phyloP scores from a whole-genome alignment of 2,113 vertebrate genomes.

The Mustela lutreola region DNA sequence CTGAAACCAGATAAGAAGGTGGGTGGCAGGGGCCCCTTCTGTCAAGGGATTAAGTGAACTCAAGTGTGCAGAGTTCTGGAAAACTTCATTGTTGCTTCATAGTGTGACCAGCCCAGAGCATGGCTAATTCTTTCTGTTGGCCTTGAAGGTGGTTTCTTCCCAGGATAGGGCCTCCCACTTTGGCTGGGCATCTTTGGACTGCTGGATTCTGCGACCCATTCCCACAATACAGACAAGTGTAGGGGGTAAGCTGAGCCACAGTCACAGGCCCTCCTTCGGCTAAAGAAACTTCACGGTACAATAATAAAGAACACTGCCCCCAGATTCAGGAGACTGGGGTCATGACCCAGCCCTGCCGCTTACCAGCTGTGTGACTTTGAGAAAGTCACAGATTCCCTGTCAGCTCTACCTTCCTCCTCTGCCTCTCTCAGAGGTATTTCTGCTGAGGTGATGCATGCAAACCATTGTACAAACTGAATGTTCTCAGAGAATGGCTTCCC shows the following conservation, averaged over 20 bases:
- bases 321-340: not conserved
- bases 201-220: not conserved
- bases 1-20: constrained; percentile 79
- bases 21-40: constrained; percentile 75
- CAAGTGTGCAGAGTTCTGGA: constrained; percentile 56
- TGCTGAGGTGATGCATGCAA: not conserved
- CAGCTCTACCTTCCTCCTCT: not conserved
- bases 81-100: not conserved
- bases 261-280: not conserved
- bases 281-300: not conserved
- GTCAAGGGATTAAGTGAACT: constrained; percentile 82
- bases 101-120: not conserved
- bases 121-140: not conserved
- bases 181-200: not conserved
- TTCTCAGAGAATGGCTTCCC: not conserved
- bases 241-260: not conserved
- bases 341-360: not conserved
- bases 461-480: not conserved
- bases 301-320: not conserved
- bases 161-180: not conserved
- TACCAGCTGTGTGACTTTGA: not conserved
- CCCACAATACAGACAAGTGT: not conserved
- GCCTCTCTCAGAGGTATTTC: not conserved
- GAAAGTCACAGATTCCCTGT: not conserved
- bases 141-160: not conserved